Percentiles rank a stretch among this genome's conserved stretches.
Evolutionary conservation across 2,113 vertebrate genomes (phyloP).

Genomic region (Nothocercus nigrocapillus): DNA sequence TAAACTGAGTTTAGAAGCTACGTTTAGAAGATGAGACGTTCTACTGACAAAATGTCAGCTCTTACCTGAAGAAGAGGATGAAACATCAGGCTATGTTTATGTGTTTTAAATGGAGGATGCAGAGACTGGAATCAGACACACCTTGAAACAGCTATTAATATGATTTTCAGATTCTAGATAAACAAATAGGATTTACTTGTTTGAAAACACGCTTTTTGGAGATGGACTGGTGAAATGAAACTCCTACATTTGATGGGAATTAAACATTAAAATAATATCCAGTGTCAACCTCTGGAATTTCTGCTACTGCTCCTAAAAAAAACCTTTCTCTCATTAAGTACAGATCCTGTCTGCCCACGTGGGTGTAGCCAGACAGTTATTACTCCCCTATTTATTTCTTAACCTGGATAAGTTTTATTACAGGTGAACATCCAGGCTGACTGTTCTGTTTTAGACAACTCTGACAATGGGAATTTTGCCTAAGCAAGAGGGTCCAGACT

Average conservation of each 20-base stretch:
- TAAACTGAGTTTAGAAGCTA: neutral
- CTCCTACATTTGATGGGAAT: neutral
- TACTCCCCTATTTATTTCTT: neutral
- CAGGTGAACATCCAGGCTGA: neutral
- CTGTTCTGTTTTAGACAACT: neutral
- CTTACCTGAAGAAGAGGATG: neutral
- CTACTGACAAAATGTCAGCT: neutral
- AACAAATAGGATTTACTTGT: neutral
- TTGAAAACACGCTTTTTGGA: neutral
- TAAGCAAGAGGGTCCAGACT: neutral
- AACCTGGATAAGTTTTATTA: neutral
- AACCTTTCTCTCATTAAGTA: neutral
- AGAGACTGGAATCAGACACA: neutral
- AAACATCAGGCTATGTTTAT: neutral
- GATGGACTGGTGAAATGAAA: neutral
- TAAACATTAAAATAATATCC: neutral
- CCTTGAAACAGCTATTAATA: neutral
- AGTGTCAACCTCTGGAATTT: neutral
- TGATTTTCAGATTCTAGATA: neutral
- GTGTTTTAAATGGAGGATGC: neutral
- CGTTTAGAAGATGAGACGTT: neutral
- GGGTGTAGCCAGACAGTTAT: neutral
- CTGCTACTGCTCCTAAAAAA: neutral
- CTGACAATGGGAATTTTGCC: neutral
- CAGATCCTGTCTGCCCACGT: neutral